phyloP scores from a whole-genome alignment of 1,140 invertebrate genomes.

The Cardiocondyla obscurior region DNA sequence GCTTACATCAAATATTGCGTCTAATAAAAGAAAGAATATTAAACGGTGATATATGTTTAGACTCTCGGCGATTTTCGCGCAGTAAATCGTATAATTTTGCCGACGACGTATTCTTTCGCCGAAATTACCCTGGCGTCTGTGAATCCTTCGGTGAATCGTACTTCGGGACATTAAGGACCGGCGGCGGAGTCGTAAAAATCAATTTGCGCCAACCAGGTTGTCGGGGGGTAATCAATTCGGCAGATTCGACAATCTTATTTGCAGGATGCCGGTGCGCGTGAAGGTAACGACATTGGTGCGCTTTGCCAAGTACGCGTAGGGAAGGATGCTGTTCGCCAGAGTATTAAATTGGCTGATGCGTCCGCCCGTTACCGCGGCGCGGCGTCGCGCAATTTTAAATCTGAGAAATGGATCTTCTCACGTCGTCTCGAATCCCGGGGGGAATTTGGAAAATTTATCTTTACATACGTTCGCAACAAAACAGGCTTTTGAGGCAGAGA shows the following conservation, averaged over 20 bases:
- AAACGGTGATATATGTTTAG: neutral
- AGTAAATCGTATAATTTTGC: slow-evolving; percentile 70
- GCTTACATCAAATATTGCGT: slow-evolving; percentile 1
- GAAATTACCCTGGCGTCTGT: slow-evolving; percentile 41
- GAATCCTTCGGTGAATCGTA: slow-evolving; percentile 36
- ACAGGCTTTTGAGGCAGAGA: no score
- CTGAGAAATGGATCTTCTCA: neutral
- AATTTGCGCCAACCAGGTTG: slow-evolving; percentile 43
- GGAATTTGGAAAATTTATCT: no score
- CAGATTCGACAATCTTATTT: slow-evolving; percentile 56
- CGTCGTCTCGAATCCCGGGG: neutral
- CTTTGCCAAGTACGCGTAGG: neutral
- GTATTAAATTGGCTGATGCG: slow-evolving; percentile 46
- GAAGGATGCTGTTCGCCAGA: neutral
- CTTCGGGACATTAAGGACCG: slow-evolving; percentile 32
- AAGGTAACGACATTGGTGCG: slow-evolving; percentile 35
- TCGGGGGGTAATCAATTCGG: slow-evolving; percentile 40
- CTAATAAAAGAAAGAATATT: neutral
- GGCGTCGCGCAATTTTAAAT: slow-evolving; percentile 27
- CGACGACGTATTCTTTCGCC: slow-evolving; percentile 67
- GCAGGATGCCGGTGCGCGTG: slow-evolving; percentile 19
- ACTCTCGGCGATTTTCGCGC: neutral
- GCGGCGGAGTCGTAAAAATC: slow-evolving; percentile 44
- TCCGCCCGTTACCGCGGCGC: neutral
- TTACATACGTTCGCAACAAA: no score